Base-by-base conservation (phyloP, 35 echinoderm and acorn worm species). In the Amphiura filiformis region DNA sequence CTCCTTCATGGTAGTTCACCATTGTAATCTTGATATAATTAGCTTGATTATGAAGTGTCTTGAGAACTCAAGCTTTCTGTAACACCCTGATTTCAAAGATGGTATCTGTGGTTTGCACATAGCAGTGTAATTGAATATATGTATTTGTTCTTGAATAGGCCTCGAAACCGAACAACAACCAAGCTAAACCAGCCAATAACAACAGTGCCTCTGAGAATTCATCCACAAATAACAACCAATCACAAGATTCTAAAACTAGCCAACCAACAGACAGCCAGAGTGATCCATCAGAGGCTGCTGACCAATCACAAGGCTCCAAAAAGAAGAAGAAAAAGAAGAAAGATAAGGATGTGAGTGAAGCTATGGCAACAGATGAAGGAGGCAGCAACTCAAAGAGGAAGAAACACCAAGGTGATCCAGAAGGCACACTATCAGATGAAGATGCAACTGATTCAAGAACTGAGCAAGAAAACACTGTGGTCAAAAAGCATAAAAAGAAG, bases 251-350 rank as follows among this genome's bases (percentile, higher is more conserved):
- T n/a, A 30, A 11, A 70, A 70, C 61, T 30, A 70, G 26, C 61
- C 61, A 70, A 30, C 26, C 61, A 70, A 26, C 61, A 70, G 61
- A 70, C 28, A 70, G 61, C 61, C 61, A 70, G 3, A 11, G 26
- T 26, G 61, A 70, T 13, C 15, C 61, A 26, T 2, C 28, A 26
- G 61, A 70, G 26, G 26, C 7, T 3, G 4, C 61, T 70, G 61
- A 70, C 61, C 15, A 70, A 70, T 70, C 61, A 70, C 0, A 41
- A 32, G 37, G 1, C 36, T 35, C 31, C 28, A 35, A 75, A 13
- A 76, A 87, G 70, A 36, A 75, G 77, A 78, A 41, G n/a, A 80
- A 80, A 40, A 26, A 86, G 56, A 31, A 89, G 75, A 81, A 83
- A 89, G 57, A 89, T 70, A 70, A 70, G 2, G 61, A 11, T 47